Evolutionary conservation across 2,113 vertebrate genomes (phyloP).

Genomic region (Ctenodactylus gundi): DNA sequence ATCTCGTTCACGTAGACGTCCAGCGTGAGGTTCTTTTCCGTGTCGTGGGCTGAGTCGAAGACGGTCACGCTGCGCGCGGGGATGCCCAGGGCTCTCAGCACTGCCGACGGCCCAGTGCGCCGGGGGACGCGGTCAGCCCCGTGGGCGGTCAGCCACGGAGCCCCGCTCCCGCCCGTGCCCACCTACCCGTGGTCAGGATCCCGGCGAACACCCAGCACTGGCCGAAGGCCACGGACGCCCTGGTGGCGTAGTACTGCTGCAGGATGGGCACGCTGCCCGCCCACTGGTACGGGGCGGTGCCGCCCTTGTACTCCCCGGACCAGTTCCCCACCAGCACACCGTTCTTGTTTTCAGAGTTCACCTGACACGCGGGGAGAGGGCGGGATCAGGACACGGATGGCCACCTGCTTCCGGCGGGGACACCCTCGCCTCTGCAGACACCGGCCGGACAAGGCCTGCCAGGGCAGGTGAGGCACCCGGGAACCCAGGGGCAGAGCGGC

Average conservation of each 20-base stretch:
- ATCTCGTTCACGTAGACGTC: conserved; percentile 74
- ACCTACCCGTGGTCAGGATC: conserved; percentile 81
- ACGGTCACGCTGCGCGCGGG: conserved; percentile 80
- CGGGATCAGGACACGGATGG: no score
- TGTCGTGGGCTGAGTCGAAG: conserved; percentile 84
- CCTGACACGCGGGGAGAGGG: conserved; percentile 48
- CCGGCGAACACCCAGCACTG: conserved; percentile 85
- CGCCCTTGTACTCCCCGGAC: conserved; percentile 67
- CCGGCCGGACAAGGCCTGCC: neutral
- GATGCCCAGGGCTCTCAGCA: conserved; percentile 84
- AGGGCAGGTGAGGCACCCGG: neutral
- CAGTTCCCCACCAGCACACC: conserved; percentile 80
- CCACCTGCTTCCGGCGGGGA: no score
- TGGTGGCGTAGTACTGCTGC: conserved; percentile 74
- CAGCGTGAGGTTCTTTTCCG: conserved; percentile 79
- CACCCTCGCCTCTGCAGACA: neutral
- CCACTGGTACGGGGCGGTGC: conserved; percentile 76
- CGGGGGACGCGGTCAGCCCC: neutral
- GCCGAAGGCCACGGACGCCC: conserved; percentile 62
- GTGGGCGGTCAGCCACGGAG: no score
- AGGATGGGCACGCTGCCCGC: conserved; percentile 76
- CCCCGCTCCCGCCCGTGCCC: accelerated
- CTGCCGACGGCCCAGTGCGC: no score
- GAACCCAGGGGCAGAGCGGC: neutral
- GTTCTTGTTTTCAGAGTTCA: neutral